Evolutionary conservation across 2,113 vertebrate genomes (phyloP), one percentile per base, ranked within the genome.

Genomic region (Halcyon malimbica): DNA sequence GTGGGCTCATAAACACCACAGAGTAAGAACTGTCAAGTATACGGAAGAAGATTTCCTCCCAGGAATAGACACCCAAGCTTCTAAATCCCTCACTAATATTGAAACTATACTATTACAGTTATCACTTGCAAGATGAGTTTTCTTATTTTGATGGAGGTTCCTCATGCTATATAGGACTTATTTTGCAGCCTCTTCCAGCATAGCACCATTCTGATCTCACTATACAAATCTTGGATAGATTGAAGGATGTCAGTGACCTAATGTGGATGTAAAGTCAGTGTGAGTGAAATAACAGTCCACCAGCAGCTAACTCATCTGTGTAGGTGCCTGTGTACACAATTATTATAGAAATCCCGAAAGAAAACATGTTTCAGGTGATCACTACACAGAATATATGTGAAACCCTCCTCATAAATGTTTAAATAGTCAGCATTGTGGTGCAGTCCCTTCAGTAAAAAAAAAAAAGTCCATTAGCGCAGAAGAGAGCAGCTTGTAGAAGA

Each of bases 331-430:
- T 78, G 35, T 73, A 82, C 39, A 75, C 85, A 83, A 53, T 76
- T 73, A 80, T 89, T 83, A 67, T 3, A 87, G 75, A 0, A 13
- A 93, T 77, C 74, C 46, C 81, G 77, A 87, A 87, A 94, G 86
- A 57, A 95, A 95, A 78, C 59, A 65, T 1, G 2, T 59, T 81
- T 78, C 44, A 93, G 60, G 21, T 5, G 2, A 87, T 89, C 39
- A 65, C 84, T 92, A 91, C 84, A 75, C 48, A 86, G 82, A 86
- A 77, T 65, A 59, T 37, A 71, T 17, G 44, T 31, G 41, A 91
- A 87, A 68, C 12, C 21, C 82, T 78, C 78, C 53, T 94, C 57
- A 95, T 94, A 70, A 92, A 92, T 94, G 73, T 94, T 94, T 96
- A 90, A 96, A 81, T 48, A 92, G 77, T 57, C 48, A 88, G 42